Percentiles rank a stretch among this genome's conserved stretches.
These are phyloP conservation scores for Ips nitidus DNA, from an alignment of 1,140 invertebrate genomes.

Conservation along the genomic window DNA sequence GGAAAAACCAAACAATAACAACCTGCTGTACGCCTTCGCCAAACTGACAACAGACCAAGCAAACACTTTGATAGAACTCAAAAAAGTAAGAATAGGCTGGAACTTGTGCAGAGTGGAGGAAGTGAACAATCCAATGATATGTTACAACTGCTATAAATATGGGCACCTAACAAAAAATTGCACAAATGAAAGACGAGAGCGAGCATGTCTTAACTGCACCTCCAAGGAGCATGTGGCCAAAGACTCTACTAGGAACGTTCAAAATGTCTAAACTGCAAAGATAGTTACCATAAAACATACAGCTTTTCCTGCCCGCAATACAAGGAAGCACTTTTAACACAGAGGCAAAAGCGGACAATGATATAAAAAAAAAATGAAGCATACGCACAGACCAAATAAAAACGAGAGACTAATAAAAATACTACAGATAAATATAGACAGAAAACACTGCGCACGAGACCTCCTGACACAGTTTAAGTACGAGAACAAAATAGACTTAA, in stretches of 20 bases:
- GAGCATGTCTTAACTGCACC: constrained; percentile 32
- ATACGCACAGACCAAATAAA: too few relatives aligned
- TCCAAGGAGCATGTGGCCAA: constrained; percentile 13
- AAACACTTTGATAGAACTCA: not conserved
- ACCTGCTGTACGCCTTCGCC: constrained; percentile 16
- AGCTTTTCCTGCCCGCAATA: not conserved
- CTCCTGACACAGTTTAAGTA: not conserved
- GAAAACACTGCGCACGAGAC: not conserved
- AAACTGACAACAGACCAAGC: constrained; percentile 1
- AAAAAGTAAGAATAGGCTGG: constrained; percentile 22
- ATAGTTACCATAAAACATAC: constrained; percentile 5
- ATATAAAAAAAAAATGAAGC: too few relatives aligned
- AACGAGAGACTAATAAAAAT: not conserved
- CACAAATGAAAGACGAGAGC: constrained; percentile 18
- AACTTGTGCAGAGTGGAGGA: constrained; percentile 23
- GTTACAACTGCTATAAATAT: constrained; percentile 31
- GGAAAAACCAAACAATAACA: constrained; percentile 17
- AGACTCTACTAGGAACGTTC: not conserved
- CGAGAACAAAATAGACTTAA: not conserved
- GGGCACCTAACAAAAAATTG: constrained; percentile 27
- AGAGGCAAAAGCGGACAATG: too few relatives aligned
- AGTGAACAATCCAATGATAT: constrained; percentile 20
- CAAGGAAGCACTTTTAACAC: too few relatives aligned
- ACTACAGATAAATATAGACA: constrained; percentile 7
- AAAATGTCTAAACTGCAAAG: constrained; percentile 15